Base-by-base conservation (phyloP, 2,797 vertebrate genomes). In the Liasis olivaceus region DNA sequence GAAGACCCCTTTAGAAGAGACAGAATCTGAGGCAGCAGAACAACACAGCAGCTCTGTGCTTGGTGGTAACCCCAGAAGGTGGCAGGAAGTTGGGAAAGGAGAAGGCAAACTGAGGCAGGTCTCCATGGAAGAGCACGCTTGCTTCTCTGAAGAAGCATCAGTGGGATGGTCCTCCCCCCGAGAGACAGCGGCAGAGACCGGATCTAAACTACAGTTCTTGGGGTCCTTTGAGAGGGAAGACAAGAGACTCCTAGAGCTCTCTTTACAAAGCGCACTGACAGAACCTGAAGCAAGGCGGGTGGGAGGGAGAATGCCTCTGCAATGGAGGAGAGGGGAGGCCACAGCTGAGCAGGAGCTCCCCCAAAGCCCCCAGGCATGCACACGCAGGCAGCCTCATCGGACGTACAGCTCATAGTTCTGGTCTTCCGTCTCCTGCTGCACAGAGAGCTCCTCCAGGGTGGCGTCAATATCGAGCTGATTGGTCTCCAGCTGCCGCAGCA, bases 381-480 rank as follows among this genome's bases (percentile, higher is more conserved):
- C 7, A 36, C 17, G 24, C 91, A 91, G 63, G 93, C 64, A 24
- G n/a, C 88, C 54, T 88, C 51, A 64, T 9, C 77, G 24, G 56
- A 96, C 95, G 4, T 98, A 99, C 99, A 99, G 98, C 94, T 99
- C 98, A 58, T 99, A 99, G 97, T 99, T 99, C 94, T 99, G 99
- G 96, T 99, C 99, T 95, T 99, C 99, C 0, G 99, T 99, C 97
- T 99, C 99, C 95, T 99, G 99, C 97, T 99, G 99, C 93, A 99
- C 99, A 0, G 96, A 98, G 9, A 99, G 98, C 96, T 99, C 99
- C 97, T 99, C 99, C 96, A 99, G 96, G 0, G 99, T 99, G 62
- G 99, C 99, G 11, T 99, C 99, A 36, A 99, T 99, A 96, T 99
- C 99, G 93, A 99, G 97, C 97, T 99, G 99, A 97, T 99, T 99